These are phyloP conservation scores for Cremastinae sp. DNA, from an alignment of 2,888 invertebrate genomes.

Conservation along the genomic window DNA sequence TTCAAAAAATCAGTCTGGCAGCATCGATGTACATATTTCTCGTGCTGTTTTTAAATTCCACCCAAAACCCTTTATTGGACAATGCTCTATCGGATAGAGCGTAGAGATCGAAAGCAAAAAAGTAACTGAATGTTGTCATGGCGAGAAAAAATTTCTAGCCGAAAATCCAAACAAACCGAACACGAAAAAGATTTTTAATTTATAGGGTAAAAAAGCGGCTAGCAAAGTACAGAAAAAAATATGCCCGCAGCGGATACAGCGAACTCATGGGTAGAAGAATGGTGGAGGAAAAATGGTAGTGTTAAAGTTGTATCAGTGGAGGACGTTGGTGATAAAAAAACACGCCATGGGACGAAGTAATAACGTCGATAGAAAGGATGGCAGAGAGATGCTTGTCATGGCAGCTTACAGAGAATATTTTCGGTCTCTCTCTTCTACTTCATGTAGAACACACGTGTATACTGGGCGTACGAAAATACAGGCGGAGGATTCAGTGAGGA, in stretches of 20 bases:
- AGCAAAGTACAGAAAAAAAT: no score
- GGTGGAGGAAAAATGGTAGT: slow-evolving; percentile 13
- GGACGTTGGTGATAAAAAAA: slow-evolving; percentile 34
- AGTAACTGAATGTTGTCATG: no score
- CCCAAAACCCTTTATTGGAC: no score
- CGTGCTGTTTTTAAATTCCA: no score
- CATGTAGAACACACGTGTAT: slow-evolving; percentile 55
- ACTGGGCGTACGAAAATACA: slow-evolving; percentile 17
- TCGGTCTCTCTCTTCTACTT: background rate
- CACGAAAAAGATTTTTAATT: background rate
- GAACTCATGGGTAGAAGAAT: background rate
- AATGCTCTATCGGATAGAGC: no score
- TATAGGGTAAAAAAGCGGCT: background rate
- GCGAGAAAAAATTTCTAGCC: slow-evolving; percentile 19
- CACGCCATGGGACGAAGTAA: slow-evolving; percentile 67
- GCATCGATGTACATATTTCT: no score
- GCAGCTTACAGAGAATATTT: slow-evolving; percentile 61
- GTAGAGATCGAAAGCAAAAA: no score
- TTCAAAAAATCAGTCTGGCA: no score
- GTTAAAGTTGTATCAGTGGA: background rate
- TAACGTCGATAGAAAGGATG: slow-evolving; percentile 65
- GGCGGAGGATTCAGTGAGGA: background rate
- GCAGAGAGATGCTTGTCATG: slow-evolving; percentile 60
- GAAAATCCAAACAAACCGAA: background rate
- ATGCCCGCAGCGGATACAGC: background rate